phyloP scores from a whole-genome alignment of 1,140 invertebrate species.

The Pseudomyrmex concolor region DNA sequence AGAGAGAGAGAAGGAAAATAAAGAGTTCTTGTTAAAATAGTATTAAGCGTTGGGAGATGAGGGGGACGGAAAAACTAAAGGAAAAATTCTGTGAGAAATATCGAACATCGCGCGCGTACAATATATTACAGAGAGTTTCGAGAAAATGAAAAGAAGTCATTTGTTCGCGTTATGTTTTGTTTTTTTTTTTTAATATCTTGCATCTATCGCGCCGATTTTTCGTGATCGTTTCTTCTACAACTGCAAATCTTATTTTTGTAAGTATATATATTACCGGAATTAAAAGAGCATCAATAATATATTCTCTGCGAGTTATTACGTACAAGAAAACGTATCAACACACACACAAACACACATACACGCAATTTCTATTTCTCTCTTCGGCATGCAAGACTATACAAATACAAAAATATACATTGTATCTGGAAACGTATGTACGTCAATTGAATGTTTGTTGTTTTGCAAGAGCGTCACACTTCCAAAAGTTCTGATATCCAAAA shows the following conservation, averaged over 20 bases:
- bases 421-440: background rate
- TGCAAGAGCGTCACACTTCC: background rate
- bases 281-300: background rate
- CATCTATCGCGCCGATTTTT: no score
- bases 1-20: background rate
- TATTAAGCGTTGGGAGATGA: background rate
- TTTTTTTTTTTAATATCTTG: no score
- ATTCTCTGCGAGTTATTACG: background rate
- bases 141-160: no score
- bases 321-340: constrained; percentile 15
- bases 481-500: background rate
- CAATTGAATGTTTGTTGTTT: constrained; percentile 22
- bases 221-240: no score
- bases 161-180: no score
- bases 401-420: background rate
- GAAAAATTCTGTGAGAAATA: no score
- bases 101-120: no score
- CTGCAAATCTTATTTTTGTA: no score
- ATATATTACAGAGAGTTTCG: no score
- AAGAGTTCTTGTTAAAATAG: constrained; percentile 10
- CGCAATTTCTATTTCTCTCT: no score
- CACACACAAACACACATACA: no score
- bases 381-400: background rate
- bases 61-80: background rate
- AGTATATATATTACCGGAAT: no score